A percentile compares a stretch with the other conserved stretches of the same genome.
Conservation (phyloP, 2,888 invertebrate species). For the Tenthredo notha region DNA sequence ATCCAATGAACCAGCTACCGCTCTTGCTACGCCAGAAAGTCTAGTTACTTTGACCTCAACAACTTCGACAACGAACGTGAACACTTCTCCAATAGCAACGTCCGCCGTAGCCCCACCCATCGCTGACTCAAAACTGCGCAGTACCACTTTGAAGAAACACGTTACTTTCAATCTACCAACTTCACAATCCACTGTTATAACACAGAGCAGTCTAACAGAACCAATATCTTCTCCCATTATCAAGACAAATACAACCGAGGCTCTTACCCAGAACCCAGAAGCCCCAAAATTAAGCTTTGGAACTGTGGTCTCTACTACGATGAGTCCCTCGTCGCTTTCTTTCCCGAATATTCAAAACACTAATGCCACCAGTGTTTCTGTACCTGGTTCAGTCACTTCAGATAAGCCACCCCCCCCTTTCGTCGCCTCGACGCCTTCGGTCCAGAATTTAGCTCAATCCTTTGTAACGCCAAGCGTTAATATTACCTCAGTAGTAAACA, state of each 20-base stretch:
- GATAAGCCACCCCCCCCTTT: background rate
- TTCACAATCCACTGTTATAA: conserved; percentile 18
- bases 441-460: background rate
- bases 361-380: background rate
- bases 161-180: conserved; percentile 69
- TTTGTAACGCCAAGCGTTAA: conserved; percentile 8
- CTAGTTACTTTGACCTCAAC: conserved; percentile 66
- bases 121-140: conserved; percentile 60
- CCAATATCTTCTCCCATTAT: background rate
- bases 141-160: conserved; percentile 65
- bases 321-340: background rate
- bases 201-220: background rate
- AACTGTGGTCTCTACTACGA: conserved; percentile 8
- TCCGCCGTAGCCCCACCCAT: conserved; percentile 70
- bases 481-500: background rate
- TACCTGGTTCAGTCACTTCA: background rate
- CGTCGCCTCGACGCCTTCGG: background rate
- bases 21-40: conserved; percentile 54
- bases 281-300: conserved; percentile 28
- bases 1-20: conserved; percentile 58
- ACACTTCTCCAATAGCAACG: conserved; percentile 73
- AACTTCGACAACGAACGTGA: conserved; percentile 72
- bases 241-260: conserved; percentile 26
- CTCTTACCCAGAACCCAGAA: background rate
- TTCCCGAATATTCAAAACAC: background rate